Evolutionary conservation across 2,797 vertebrate species (phyloP).

Genomic region (Neosilurus hyrtlii): DNA sequence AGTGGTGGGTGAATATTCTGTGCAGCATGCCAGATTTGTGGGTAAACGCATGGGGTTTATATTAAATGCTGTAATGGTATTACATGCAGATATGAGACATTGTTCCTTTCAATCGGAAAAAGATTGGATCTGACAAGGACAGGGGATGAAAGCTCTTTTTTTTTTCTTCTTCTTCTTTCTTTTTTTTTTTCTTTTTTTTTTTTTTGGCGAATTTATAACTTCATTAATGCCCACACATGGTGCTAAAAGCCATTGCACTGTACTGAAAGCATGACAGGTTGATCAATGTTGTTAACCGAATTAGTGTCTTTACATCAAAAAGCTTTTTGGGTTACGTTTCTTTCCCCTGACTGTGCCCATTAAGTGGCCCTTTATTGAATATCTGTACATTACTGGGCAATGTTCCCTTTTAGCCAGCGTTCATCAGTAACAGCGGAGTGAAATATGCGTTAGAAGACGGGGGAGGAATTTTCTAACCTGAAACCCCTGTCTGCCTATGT

Average conservation of each 20-base stretch:
- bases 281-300: slow-evolving; percentile 93
- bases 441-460: slow-evolving; percentile 69
- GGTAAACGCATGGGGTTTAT: neutral
- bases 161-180: neutral
- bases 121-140: slow-evolving; percentile 46
- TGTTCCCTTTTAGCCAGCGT: slow-evolving; percentile 77
- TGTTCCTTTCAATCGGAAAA: slow-evolving; percentile 18
- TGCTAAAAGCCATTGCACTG: slow-evolving; percentile 90
- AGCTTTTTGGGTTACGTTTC: slow-evolving; percentile 84
- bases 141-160: slow-evolving; percentile 48
- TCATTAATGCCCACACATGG: slow-evolving; percentile 84
- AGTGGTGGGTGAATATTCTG: neutral
- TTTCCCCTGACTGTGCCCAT: slow-evolving; percentile 70
- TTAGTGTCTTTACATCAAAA: slow-evolving; percentile 98
- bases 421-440: slow-evolving; percentile 63
- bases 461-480: slow-evolving; percentile 65
- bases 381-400: slow-evolving; percentile 86
- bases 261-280: slow-evolving; percentile 96
- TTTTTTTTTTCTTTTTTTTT: slow-evolving; percentile 34
- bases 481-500: slow-evolving; percentile 63
- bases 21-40: neutral
- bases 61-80: slow-evolving; percentile 24
- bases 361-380: slow-evolving; percentile 91
- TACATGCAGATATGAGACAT: slow-evolving; percentile 41
- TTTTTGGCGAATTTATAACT: slow-evolving; percentile 78